These are phyloP conservation scores for Alectoris magna DNA, from an alignment of 2,797 vertebrate species.

Conservation along the genomic window DNA sequence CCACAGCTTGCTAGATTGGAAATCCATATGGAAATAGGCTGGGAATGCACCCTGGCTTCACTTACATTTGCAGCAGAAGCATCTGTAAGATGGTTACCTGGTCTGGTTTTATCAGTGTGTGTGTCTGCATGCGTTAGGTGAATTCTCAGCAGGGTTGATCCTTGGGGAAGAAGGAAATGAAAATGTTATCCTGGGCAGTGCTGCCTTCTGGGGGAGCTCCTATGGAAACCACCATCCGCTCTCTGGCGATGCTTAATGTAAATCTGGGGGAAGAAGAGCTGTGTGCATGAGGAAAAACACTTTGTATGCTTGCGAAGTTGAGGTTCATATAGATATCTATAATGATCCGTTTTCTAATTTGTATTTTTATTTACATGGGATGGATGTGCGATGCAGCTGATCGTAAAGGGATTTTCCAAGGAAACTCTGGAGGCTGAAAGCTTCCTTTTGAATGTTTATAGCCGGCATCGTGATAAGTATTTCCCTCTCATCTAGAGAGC, in stretches of 20 bases:
- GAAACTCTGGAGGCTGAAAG: not conserved
- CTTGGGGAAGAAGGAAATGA: not conserved
- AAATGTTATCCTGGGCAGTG: not conserved
- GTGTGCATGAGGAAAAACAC: not conserved
- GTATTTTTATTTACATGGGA: not conserved
- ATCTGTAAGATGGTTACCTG: not conserved
- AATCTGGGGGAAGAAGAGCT: not conserved
- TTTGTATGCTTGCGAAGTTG: not conserved
- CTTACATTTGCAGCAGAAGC: rapidly evolving
- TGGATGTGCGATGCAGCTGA: not conserved
- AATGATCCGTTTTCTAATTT: not conserved
- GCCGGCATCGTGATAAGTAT: not conserved
- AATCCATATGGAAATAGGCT: not conserved
- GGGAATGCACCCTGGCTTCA: not conserved
- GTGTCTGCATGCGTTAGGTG: not conserved
- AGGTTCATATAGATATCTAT: not conserved
- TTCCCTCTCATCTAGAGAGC: not conserved
- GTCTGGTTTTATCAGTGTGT: not conserved
- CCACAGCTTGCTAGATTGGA: not conserved
- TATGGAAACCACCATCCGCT: not conserved
- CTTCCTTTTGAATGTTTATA: not conserved
- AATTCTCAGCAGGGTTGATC: not conserved
- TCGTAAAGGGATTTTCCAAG: not conserved
- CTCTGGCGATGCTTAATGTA: rapidly evolving
- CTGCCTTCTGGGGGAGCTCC: not conserved